Conservation (phyloP, 1,140 invertebrate genomes). For the Sycophila sp. region DNA sequence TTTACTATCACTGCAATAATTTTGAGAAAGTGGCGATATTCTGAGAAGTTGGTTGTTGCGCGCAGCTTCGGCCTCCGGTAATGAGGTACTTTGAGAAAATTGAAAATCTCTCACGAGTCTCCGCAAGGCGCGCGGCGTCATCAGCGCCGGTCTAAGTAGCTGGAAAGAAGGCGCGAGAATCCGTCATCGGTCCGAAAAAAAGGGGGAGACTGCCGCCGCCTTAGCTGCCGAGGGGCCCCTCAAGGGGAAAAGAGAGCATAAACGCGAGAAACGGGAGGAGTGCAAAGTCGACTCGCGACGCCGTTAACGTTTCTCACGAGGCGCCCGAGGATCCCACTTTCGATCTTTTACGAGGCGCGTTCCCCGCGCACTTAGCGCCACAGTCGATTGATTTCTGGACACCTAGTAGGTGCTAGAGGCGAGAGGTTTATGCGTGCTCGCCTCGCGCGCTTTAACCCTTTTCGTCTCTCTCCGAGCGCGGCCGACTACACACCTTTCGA, state of each 20-base stretch:
- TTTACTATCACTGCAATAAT: slow-evolving; percentile 23
- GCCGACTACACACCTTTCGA: not conserved
- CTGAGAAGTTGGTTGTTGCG: not conserved
- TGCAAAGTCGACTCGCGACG: not conserved
- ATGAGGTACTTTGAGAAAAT: slow-evolving; percentile 30
- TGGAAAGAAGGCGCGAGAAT: not conserved
- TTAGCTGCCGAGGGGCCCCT: too few relatives aligned
- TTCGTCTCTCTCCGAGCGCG: not conserved
- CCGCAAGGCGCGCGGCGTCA: not conserved
- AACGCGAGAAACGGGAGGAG: slow-evolving; percentile 1
- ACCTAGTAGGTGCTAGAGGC: slow-evolving; percentile 8
- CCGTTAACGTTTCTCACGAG: slow-evolving; percentile 24
- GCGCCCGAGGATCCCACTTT: slow-evolving; percentile 16
- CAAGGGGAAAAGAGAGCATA: not conserved
- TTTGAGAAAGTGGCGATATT: slow-evolving; percentile 32
- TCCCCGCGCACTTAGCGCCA: not conserved
- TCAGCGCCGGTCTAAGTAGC: not conserved
- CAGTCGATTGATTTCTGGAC: slow-evolving; percentile 37
- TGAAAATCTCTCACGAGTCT: slow-evolving; percentile 23
- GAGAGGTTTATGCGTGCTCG: slow-evolving; percentile 6
- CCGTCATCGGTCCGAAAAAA: not conserved
- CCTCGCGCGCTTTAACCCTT: not conserved
- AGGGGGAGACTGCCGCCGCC: too few relatives aligned
- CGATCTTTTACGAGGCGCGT: slow-evolving; percentile 30
- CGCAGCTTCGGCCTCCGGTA: slow-evolving; percentile 2